Conservation (phyloP, 2,888 invertebrate species). For the Epistrophe eligans region DNA sequence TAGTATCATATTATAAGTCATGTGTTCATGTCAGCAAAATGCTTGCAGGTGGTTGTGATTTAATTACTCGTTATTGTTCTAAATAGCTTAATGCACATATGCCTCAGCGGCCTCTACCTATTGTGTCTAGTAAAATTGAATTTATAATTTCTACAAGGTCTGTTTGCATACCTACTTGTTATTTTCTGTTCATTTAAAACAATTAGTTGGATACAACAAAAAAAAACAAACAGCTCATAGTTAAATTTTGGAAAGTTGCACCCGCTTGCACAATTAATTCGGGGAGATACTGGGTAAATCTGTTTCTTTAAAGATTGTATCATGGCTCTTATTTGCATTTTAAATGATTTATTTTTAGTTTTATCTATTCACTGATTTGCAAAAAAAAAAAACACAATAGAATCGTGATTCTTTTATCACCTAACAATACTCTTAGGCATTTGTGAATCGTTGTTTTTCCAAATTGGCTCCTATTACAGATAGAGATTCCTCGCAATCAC, state of each 20-base stretch:
- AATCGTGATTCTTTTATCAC: constrained; percentile 35
- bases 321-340: constrained; percentile 63
- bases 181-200: constrained; percentile 17
- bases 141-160: constrained; percentile 60
- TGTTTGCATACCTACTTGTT: constrained; percentile 27
- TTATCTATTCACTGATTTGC: constrained; percentile 22
- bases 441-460: constrained; percentile 19
- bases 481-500: constrained; percentile 31
- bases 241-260: constrained; percentile 70
- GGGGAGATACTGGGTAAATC: constrained; percentile 28
- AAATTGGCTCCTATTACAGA: constrained; percentile 13
- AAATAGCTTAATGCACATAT: constrained; percentile 50
- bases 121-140: constrained; percentile 58
- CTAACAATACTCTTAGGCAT: not conserved
- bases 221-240: constrained; percentile 20
- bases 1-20: constrained; percentile 12
- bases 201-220: not conserved
- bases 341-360: constrained; percentile 52
- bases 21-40: constrained; percentile 39
- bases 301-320: constrained; percentile 54
- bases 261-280: constrained; percentile 56
- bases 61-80: constrained; percentile 69
- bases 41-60: constrained; percentile 59
- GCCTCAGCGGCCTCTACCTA: constrained; percentile 55
- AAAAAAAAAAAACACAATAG: constrained; percentile 48